Evolutionary conservation across 1,140 invertebrate genomes (phyloP).

Genomic region (Drosophila yakuba): DNA sequence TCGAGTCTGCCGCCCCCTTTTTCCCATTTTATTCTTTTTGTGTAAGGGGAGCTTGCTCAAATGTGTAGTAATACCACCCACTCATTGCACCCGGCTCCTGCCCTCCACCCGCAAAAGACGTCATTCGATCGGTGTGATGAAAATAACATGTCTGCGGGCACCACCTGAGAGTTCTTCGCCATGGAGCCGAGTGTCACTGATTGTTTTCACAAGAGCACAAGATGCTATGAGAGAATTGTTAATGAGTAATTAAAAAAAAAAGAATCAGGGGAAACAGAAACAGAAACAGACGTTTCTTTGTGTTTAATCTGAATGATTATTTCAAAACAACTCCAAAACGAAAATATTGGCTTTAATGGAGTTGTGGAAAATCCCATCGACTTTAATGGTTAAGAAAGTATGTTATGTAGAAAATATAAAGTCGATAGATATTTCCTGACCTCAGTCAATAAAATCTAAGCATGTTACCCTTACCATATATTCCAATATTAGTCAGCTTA

Average conservation of each 20-base stretch:
- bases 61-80: neutral
- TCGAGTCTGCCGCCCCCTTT: conserved; percentile 8
- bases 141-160: conserved; percentile 22
- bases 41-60: conserved; percentile 7
- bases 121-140: conserved; percentile 21
- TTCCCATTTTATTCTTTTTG: neutral
- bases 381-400: neutral
- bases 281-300: conserved; percentile 3
- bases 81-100: neutral
- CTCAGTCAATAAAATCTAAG: too few species aligned
- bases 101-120: conserved; percentile 10
- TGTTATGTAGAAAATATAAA: too few species aligned
- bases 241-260: conserved; percentile 1
- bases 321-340: neutral
- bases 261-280: neutral
- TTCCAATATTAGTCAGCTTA: too few species aligned
- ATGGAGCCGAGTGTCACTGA: conserved; percentile 10
- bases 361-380: neutral
- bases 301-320: conserved; percentile 1
- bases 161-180: conserved; percentile 7
- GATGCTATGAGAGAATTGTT: neutral
- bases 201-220: conserved; percentile 12
- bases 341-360: neutral
- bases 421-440: too few species aligned
- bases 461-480: too few species aligned